phyloP scores from a whole-genome alignment of 1,140 invertebrate species.

The Heliconius nattereri region DNA sequence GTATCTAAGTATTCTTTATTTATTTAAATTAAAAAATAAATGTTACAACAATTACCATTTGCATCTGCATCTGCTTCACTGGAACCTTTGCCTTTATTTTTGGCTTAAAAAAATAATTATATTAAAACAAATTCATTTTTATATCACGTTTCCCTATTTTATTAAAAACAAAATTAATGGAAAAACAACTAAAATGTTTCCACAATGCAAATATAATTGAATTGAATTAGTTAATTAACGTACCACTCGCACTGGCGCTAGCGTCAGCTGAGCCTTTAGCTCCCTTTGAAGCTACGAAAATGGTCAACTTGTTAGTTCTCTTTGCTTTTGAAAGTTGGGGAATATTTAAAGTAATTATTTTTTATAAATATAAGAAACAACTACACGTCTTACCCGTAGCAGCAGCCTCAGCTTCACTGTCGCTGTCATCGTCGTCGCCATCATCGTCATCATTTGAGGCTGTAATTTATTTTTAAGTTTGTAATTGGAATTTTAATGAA shows the following conservation, averaged over 20 bases:
- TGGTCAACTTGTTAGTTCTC: neutral
- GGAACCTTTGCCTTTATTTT: constrained; percentile 17
- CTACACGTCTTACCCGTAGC: constrained; percentile 15
- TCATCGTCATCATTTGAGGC: neutral
- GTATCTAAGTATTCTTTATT: neutral
- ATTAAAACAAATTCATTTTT: too few relatives aligned
- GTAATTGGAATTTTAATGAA: too few relatives aligned
- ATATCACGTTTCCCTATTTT: too few relatives aligned
- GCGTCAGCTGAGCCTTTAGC: neutral
- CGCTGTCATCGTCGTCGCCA: neutral
- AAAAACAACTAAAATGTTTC: too few relatives aligned
- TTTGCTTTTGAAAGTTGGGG: too few relatives aligned
- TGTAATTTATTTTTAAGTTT: too few relatives aligned
- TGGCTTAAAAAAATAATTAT: neutral
- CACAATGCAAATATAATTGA: neutral
- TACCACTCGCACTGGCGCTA: neutral
- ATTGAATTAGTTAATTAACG: neutral
- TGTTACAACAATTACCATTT: constrained; percentile 1
- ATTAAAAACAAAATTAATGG: too few relatives aligned
- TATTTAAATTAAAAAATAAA: neutral
- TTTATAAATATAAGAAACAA: neutral
- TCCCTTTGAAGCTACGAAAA: neutral
- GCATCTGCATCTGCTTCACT: constrained; percentile 25
- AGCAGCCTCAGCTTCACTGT: constrained; percentile 8
- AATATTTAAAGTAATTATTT: neutral